A percentile compares a stretch with the other conserved stretches of the same genome.
These are phyloP conservation scores for Nematostella vectensis DNA, from an alignment of 92 coral and sea anemone genomes.

Conservation along the genomic window DNA sequence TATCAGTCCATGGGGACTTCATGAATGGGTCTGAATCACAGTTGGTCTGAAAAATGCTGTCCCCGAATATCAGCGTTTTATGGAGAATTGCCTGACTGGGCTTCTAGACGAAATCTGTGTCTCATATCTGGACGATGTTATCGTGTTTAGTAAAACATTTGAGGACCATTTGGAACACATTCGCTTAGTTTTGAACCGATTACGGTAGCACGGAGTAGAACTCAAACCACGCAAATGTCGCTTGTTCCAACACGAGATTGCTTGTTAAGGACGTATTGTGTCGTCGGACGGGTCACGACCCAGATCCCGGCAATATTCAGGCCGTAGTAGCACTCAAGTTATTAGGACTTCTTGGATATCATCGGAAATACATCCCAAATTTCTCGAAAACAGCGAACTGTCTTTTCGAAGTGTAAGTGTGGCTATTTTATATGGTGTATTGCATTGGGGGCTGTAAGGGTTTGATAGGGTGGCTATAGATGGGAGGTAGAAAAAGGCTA, in stretches of 20 bases:
- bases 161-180: slow-evolving; percentile 23
- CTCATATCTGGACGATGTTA: slow-evolving; percentile 20
- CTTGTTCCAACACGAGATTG: slow-evolving; percentile 15
- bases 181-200: slow-evolving; percentile 7
- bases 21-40: slow-evolving; percentile 38
- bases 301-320: slow-evolving; percentile 21
- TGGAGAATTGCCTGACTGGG: slow-evolving; percentile 9
- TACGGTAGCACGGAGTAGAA: slow-evolving; percentile 17
- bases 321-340: slow-evolving; percentile 22
- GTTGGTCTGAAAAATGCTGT: slow-evolving; percentile 32
- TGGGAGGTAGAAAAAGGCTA: no score
- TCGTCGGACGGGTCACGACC: slow-evolving; percentile 7
- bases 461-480: no score
- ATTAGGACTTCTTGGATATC: slow-evolving; percentile 27
- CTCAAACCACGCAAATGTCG: slow-evolving; percentile 23
- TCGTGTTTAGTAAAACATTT: slow-evolving; percentile 16
- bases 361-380: slow-evolving; percentile 22
- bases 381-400: slow-evolving; percentile 27
- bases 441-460: no score
- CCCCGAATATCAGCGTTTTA: slow-evolving; percentile 20
- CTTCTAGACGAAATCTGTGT: slow-evolving; percentile 5
- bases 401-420: slow-evolving; percentile 15
- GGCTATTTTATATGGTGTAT: no score
- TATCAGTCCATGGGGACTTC: slow-evolving; percentile 36
- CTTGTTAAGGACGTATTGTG: slow-evolving; percentile 24